These are phyloP conservation scores for Drosophila mayaguana DNA, from an alignment of 2,888 invertebrate genomes.

Conservation along the genomic window DNA sequence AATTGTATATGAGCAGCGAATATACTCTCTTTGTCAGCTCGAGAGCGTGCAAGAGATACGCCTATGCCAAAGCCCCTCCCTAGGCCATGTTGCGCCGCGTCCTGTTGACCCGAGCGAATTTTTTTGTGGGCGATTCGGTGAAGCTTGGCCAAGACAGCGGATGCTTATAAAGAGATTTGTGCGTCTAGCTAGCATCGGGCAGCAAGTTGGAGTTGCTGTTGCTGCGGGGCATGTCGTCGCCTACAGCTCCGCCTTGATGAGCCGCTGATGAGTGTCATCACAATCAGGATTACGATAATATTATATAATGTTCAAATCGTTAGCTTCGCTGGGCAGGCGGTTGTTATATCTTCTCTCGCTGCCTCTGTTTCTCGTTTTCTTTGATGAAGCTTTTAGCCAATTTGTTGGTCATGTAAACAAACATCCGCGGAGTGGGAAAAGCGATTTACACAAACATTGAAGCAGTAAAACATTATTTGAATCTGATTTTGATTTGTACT, in stretches of 20 bases:
- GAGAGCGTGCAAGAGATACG: neutral
- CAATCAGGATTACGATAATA: constrained; percentile 74
- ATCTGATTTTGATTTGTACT: neutral
- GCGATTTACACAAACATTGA: constrained; percentile 9
- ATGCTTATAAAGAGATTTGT: constrained; percentile 66
- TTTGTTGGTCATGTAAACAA: constrained; percentile 16
- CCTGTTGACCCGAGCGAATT: constrained; percentile 35
- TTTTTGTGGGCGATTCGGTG: constrained; percentile 10
- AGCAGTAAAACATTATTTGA: neutral
- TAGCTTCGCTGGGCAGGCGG: constrained; percentile 49
- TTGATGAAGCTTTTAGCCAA: constrained; percentile 27
- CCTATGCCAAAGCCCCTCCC: neutral
- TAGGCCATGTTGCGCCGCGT: constrained; percentile 35
- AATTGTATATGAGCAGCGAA: neutral
- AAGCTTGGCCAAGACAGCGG: neutral
- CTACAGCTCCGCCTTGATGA: constrained; percentile 48
- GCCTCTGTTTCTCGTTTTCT: constrained; percentile 7
- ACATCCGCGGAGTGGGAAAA: constrained; percentile 10
- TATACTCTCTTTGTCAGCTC: neutral
- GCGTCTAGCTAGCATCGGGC: constrained; percentile 40
- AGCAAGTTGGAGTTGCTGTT: neutral
- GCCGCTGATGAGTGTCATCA: constrained; percentile 75
- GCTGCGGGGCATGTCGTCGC: neutral
- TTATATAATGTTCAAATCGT: constrained; percentile 54
- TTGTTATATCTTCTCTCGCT: constrained; percentile 16